These are phyloP conservation scores for Ormyrus thymus DNA, from an alignment of 2,888 invertebrate genomes.

Conservation along the genomic window DNA sequence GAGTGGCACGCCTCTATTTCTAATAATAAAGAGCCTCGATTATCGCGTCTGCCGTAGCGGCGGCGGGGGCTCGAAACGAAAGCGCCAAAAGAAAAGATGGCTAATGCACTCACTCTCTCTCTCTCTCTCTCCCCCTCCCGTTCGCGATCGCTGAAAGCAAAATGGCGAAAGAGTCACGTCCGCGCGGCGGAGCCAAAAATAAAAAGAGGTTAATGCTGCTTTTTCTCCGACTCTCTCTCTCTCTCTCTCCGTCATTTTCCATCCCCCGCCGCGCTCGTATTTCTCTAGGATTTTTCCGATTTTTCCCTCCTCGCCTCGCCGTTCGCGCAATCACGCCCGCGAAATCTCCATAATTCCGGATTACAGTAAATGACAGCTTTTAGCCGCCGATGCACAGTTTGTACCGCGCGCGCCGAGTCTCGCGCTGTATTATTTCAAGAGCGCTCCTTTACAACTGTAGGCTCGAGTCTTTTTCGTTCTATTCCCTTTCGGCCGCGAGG, in stretches of 20 bases:
- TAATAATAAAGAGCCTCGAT: slow-evolving; percentile 42
- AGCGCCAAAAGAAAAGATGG: slow-evolving; percentile 10
- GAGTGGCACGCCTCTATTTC: not conserved
- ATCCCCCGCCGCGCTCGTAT: not conserved
- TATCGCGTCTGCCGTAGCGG: slow-evolving; percentile 23
- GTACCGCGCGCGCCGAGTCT: slow-evolving; percentile 61
- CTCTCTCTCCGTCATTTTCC: slow-evolving; percentile 5
- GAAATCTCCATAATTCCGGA: slow-evolving; percentile 73
- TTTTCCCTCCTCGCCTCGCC: slow-evolving; percentile 12
- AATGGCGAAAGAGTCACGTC: slow-evolving; percentile 34
- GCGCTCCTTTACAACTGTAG: slow-evolving; percentile 23
- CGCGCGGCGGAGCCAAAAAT: slow-evolving; percentile 20
- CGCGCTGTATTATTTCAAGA: slow-evolving; percentile 72
- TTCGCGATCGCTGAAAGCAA: slow-evolving; percentile 47
- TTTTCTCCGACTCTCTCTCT: slow-evolving; percentile 25
- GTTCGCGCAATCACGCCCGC: slow-evolving; percentile 54
- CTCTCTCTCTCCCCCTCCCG: not conserved
- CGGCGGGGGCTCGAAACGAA: not conserved
- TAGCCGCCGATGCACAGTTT: slow-evolving; percentile 72
- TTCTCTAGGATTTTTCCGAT: not conserved
- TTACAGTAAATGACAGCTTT: slow-evolving; percentile 74
- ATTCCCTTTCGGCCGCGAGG: slow-evolving; percentile 4
- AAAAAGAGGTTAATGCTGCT: slow-evolving; percentile 45
- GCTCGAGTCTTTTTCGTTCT: not conserved
- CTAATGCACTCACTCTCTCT: slow-evolving; percentile 42